Evolutionary conservation across 2,888 invertebrate genomes (phyloP), one percentile per base, ranked within the genome.

Genomic region (Atethmia centrago): DNA sequence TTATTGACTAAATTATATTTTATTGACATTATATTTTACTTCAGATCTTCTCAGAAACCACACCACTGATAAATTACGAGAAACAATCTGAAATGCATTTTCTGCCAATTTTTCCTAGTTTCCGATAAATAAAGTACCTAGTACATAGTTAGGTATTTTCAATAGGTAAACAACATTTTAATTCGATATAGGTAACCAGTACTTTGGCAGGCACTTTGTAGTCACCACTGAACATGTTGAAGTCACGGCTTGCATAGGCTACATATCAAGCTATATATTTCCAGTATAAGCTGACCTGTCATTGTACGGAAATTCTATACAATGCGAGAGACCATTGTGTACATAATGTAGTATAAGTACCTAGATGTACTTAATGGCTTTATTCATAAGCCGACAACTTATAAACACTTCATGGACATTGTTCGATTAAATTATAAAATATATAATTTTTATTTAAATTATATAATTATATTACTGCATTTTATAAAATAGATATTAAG

Each of bases 161-260:
- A 2, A 53, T 28, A 36, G 14, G 51, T 67, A 55, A 71, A 74
- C n/a, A 78, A 47, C 14, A 66, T 64, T 55, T 65, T 53, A 69
- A 69, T 66, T 82, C 65, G 25, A 45, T 14, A 45, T 49, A 55
- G 25, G n/a, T 40, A 74, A 56, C 31, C 55, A 45, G 59, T 58
- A 63, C 76, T 51, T n/a, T 10, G 19, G 4, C 21, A 49, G 42
- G 28, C 69, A 65, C 62, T 76, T 79, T 61, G 73, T 74, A 85
- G 79, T 77, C 84, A 61, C 31, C 62, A 66, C 25, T 5, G 51
- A 61, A 58, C 59, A 55, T 16, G 71, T 65, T 79, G 77, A 76
- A 81, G 86, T 84, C 86, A 85, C 61, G 42, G 69, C 53, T 77
- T 86, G 79, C 77, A 84, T 76, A 19, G 8, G n/a, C n/a, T n/a